Evolutionary conservation across 2,797 vertebrate genomes (phyloP), one percentile per base, ranked within the genome.

Genomic region (Gallinago stenura): DNA sequence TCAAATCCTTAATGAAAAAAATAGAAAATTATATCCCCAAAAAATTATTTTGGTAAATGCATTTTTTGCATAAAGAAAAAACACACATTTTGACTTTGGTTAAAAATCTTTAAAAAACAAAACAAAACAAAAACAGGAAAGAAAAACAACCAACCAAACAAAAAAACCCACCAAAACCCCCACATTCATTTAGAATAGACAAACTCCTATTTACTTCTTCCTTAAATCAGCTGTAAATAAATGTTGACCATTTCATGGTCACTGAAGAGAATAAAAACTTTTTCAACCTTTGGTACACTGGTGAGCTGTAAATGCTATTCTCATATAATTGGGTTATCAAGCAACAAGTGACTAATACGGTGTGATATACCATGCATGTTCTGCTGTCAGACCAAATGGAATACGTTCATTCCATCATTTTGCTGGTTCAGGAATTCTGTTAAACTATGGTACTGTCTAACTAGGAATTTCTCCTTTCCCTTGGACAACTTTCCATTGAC

Each of bases 341-440:
- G 35, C 17, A 91, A 58, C 30, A 68, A 64, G 15, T 1, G 3
- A 64, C 15, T 60, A 35, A 33, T 41, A 76, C 5, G 43, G 10
- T 18, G 17, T 54, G 56, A 88, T 92, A 80, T 83, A 83, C 70
- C 88, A 93, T 90, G 66, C 31, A 60, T 64, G n/a, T 75, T 70
- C 51, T 73, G 3, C 30, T 73, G 50, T 58, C 56, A 83, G 39
- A n/a, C 30, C 65, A 76, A 69, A 80, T n/a, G 9, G 51, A 88
- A 80, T 41, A 39, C 10, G 17, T 70, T 62, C 5, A 1, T 57
- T 56, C 37, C 2, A 0, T 57, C 30, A 62, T 54, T 90, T 85
- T 92, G 26, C 35, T 76, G 25, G 10, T 65, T 89, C 31, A 65
- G 31, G 25, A 87, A 9, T 39, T 57, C 31, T 62, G 37, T 22